Evolutionary conservation across 2,888 invertebrate genomes (phyloP).

Genomic region (Globia sparganii): DNA sequence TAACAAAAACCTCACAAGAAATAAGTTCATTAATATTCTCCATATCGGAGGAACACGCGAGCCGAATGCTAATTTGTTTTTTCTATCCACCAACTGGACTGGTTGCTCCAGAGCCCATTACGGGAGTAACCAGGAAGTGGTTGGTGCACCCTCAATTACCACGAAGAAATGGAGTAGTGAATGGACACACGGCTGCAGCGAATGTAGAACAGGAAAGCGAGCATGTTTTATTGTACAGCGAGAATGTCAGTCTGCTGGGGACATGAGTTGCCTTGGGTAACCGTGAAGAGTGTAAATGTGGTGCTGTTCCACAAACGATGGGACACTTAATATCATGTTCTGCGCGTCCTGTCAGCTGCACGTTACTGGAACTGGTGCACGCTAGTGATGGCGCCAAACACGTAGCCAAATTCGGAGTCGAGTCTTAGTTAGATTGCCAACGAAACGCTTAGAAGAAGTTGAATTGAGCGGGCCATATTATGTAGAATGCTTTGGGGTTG

Average conservation of each 20-base stretch:
- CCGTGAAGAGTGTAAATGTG: too few relatives aligned
- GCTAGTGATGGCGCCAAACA: too few relatives aligned
- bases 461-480: background rate
- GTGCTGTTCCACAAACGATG: too few relatives aligned
- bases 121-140: constrained; percentile 79
- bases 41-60: constrained; percentile 46
- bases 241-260: background rate
- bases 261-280: too few relatives aligned
- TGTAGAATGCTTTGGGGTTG: background rate
- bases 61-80: constrained; percentile 73
- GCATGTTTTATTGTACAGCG: background rate
- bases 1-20: constrained; percentile 48
- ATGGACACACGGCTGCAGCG: constrained; percentile 45
- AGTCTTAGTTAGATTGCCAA: too few relatives aligned
- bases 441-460: too few relatives aligned
- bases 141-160: constrained; percentile 81
- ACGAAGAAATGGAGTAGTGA: constrained; percentile 82
- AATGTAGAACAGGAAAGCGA: constrained; percentile 6
- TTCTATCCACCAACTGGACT: constrained; percentile 70
- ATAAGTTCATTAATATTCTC: constrained; percentile 65
- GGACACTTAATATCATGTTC: too few relatives aligned
- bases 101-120: constrained; percentile 76
- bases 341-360: too few relatives aligned
- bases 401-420: too few relatives aligned
- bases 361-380: too few relatives aligned